A percentile compares a stretch with the other conserved stretches of the same genome.
Evolutionary conservation across 2,113 vertebrate species (phyloP).

Genomic region (rabbit (Oryctolagus cuniculus)): mOryCun1.1 NC_091442.1:103978001-103978500

Average conservation of each 20-base stretch:
- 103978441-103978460: neutral
- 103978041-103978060: neutral
- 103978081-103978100: conserved; percentile 25
- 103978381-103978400: too few species aligned
- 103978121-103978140: conserved; percentile 45
- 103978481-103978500: neutral
- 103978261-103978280: neutral
- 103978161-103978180: neutral
- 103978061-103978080: neutral
- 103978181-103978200: neutral
- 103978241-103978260: neutral
- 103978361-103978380: too few species aligned
- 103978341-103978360: neutral
- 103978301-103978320: too few species aligned
- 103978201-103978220: neutral
- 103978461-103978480: neutral
- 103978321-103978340: neutral
- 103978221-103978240: neutral
- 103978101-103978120: neutral
- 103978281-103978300: neutral
- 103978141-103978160: neutral
- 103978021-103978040: neutral
- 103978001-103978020: neutral
- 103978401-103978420: neutral
- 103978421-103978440: neutral